Evolutionary conservation across 2,888 invertebrate genomes (phyloP).

Genomic region (Aphelenchoides bicaudatus): DNA sequence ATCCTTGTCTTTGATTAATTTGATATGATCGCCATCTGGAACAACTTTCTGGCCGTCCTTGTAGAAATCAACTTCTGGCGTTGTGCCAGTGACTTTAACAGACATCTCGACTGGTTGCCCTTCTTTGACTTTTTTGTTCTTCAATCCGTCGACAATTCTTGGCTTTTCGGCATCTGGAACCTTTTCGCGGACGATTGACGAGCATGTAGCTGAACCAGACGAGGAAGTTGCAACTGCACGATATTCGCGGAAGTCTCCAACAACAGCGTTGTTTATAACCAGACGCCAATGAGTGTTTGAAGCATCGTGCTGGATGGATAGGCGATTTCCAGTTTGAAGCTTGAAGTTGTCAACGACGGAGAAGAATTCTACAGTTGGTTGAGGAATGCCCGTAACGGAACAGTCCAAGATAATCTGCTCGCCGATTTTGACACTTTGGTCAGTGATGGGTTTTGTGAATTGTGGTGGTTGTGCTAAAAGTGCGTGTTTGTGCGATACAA

Average conservation of each 20-base stretch:
- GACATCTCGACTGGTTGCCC: slow-evolving; percentile 35
- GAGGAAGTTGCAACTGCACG: slow-evolving; percentile 67
- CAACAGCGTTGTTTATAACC: slow-evolving; percentile 63
- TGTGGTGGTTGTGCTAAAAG: slow-evolving; percentile 52
- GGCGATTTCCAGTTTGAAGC: slow-evolving; percentile 38
- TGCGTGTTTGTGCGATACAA: background rate
- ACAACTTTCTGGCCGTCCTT: slow-evolving; percentile 60
- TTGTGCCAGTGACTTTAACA: slow-evolving; percentile 35
- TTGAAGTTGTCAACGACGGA: slow-evolving; percentile 33
- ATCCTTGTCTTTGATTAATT: slow-evolving; percentile 26
- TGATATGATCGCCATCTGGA: slow-evolving; percentile 56
- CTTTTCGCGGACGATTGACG: slow-evolving; percentile 26
- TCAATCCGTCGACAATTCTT: slow-evolving; percentile 36
- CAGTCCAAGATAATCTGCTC: slow-evolving; percentile 58
- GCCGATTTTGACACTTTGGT: slow-evolving; percentile 45
- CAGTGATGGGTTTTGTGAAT: slow-evolving; percentile 55
- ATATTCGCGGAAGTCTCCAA: slow-evolving; percentile 66
- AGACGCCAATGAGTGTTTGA: slow-evolving; percentile 57
- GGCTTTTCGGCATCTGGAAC: slow-evolving; percentile 26
- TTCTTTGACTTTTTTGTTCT: slow-evolving; percentile 30
- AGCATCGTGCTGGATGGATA: slow-evolving; percentile 53
- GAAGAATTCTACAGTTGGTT: slow-evolving; percentile 57
- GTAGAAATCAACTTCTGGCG: slow-evolving; percentile 39
- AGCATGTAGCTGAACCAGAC: slow-evolving; percentile 60
- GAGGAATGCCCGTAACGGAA: slow-evolving; percentile 54